phyloP scores from a whole-genome alignment of 2,888 invertebrate species.

The Mythimna pallens region DNA sequence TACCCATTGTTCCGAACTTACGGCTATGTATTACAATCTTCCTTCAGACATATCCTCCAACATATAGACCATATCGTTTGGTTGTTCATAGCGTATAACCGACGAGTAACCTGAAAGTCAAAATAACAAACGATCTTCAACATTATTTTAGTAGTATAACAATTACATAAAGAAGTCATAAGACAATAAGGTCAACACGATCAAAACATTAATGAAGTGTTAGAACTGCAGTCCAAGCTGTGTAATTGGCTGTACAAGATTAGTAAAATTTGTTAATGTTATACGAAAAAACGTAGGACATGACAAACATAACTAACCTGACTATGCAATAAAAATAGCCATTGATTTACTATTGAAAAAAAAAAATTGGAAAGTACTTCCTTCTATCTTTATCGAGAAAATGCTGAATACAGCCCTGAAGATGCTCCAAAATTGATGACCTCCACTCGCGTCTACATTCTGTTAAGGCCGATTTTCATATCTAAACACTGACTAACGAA shows the following conservation, averaged over 20 bases:
- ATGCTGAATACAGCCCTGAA: conserved; percentile 56
- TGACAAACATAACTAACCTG: conserved; percentile 48
- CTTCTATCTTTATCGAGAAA: conserved; percentile 60
- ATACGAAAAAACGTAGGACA: conserved; percentile 22
- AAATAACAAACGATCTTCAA: conserved; percentile 28
- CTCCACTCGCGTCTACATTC: conserved; percentile 21
- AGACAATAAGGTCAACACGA: conserved; percentile 8
- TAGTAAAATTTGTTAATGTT: conserved; percentile 28
- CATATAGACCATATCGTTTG: conserved; percentile 93
- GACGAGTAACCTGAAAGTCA: conserved; percentile 80
- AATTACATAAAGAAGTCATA: background rate
- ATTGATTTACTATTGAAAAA: conserved; percentile 46
- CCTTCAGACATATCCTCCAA: conserved; percentile 84
- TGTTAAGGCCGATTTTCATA: conserved; percentile 1
- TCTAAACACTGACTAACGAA: conserved; percentile 20
- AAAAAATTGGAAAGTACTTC: conserved; percentile 71
- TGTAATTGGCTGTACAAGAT: conserved; percentile 41
- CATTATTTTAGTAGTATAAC: background rate
- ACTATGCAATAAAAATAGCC: conserved; percentile 62
- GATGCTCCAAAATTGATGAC: conserved; percentile 50
- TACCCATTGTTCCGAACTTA: conserved; percentile 19
- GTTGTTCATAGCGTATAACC: conserved; percentile 92
- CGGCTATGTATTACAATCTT: conserved; percentile 66
- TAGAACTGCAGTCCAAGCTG: conserved; percentile 40
- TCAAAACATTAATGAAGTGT: conserved; percentile 17